Base-by-base conservation (phyloP, 2,888 invertebrate species). In the Torymus auratus region DNA sequence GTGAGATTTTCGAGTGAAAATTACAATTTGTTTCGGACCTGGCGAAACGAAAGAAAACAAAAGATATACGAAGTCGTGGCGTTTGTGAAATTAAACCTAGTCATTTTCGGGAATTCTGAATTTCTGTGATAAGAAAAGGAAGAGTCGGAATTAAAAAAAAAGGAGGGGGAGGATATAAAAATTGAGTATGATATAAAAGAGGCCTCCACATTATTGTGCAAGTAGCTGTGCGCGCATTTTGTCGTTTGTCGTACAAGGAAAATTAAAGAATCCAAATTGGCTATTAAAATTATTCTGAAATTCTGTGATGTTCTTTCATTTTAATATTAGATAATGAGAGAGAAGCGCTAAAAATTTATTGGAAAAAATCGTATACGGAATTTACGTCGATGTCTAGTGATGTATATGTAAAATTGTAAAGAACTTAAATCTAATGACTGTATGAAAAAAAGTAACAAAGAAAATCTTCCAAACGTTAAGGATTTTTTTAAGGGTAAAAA, bases 221-320 rank as follows among this genome's bases (percentile, higher is more conserved):
- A 82, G 83, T 81, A 84, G 81, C 41, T 7, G 83, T 85, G 86
- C 83, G 82, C 80, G 64, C 55, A 17, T 61, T 58, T 65, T 58
- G 13, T 64, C 79, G 73, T 71, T 65, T 67, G 52, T 58, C 80
- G 60, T 74, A 75, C 67, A 68, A 77, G 52, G 23, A 74, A 79
- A 84, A 82, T 78, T 74, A 14, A 83, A 65, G 13, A 67, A 74
- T 68, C 71, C 79, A 56, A 85, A 89, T 90, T 88, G 88, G 87
- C 86, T 88, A 88, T 87, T 86, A 70, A 64, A 67, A 70, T 60
- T 88, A 87, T 87, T 87, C 87, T 87, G 85, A 90, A 90, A 89
- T 90, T 90, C 91, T 91, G 91, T 91, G 91, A 91, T 91, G 90
- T 90, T 87, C 87, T 91, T 90, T 87, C 88, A 87, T 90, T 89